A percentile compares a stretch with the other conserved stretches of the same genome.
phyloP scores from a whole-genome alignment of 2,113 vertebrate genomes.

The Dromas ardeola region DNA sequence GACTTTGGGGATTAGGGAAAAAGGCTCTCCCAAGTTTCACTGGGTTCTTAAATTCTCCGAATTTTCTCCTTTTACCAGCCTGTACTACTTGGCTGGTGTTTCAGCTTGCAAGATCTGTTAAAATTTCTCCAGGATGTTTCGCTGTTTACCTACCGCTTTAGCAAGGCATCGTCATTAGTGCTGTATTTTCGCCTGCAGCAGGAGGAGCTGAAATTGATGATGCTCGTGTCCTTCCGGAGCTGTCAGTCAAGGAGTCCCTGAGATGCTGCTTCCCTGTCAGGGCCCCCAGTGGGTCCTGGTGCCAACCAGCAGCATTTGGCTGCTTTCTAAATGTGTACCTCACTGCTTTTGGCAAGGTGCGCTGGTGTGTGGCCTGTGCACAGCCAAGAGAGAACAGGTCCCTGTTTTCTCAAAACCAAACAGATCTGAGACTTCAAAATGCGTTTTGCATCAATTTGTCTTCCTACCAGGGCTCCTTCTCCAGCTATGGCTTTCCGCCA shows the following conservation, averaged over 20 bases:
- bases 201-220: not conserved
- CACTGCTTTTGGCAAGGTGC: not conserved
- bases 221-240: not conserved
- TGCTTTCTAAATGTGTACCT: not conserved
- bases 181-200: not conserved
- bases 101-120: not conserved
- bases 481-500: conserved; percentile 44
- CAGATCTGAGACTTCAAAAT: not conserved
- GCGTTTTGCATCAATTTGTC: not conserved
- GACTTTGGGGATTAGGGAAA: not conserved
- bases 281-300: not conserved
- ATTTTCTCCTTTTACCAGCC: not conserved
- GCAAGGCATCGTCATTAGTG: not conserved
- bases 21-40: not conserved
- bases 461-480: not conserved
- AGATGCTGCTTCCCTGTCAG: not conserved
- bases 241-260: not conserved
- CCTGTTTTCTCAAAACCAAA: not conserved
- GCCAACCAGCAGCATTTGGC: not conserved
- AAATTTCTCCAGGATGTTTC: not conserved
- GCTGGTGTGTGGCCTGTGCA: not conserved
- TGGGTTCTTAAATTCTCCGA: not conserved
- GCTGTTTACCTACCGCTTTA: accelerated
- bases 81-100: not conserved
- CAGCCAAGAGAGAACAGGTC: not conserved